These are phyloP conservation scores for Pachyseris speciosa DNA, from an alignment of 64 coral and sea anemone species.

Conservation along the genomic window DNA sequence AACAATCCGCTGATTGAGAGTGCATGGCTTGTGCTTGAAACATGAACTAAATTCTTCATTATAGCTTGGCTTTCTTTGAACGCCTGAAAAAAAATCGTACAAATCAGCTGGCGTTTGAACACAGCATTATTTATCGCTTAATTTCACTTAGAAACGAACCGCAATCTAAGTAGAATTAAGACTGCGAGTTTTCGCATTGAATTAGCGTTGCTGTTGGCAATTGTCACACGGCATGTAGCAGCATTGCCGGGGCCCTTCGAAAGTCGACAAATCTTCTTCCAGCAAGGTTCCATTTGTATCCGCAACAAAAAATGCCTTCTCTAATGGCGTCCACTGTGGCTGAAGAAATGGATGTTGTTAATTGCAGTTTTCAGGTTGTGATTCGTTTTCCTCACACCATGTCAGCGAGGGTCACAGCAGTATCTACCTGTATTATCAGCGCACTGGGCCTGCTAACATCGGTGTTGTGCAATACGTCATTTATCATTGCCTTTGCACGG, in stretches of 20 bases:
- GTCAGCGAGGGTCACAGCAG: not conserved
- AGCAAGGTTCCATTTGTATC: not conserved
- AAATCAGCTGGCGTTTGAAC: not conserved
- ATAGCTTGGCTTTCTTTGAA: not conserved
- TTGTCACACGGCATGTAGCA: not conserved
- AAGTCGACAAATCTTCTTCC: not conserved
- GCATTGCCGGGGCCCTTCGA: not conserved
- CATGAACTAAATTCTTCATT: too few relatives aligned
- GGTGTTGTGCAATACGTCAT: conserved; percentile 30
- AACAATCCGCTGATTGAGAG: not conserved
- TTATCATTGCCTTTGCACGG: conserved; percentile 39
- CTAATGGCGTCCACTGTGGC: not conserved
- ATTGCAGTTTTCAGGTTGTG: conserved; percentile 19
- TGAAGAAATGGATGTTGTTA: not conserved
- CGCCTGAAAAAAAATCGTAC: not conserved
- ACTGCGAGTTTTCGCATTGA: not conserved
- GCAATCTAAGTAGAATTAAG: not conserved
- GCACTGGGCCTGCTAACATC: not conserved
- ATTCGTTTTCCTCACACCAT: conserved; percentile 1
- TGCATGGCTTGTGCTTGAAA: not conserved
- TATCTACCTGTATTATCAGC: not conserved
- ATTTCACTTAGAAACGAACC: not conserved
- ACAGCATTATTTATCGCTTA: not conserved
- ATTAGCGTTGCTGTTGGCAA: not conserved
- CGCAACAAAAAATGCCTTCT: not conserved